phyloP scores from a whole-genome alignment of 2,888 invertebrate genomes.

The Carabus problematicus region DNA sequence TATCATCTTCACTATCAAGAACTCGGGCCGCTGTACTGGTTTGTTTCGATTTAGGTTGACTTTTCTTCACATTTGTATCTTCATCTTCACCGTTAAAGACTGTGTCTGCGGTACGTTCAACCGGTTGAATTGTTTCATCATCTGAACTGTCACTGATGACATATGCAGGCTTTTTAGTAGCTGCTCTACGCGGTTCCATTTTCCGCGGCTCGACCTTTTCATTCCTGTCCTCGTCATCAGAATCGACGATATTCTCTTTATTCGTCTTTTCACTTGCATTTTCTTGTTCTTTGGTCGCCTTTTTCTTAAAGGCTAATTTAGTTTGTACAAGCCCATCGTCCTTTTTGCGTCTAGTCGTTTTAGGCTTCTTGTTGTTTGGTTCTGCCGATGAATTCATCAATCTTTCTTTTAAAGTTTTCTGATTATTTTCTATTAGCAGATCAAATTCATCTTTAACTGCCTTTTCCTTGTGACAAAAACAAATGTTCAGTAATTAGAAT shows the following conservation, averaged over 20 bases:
- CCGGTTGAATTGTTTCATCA: too few relatives aligned
- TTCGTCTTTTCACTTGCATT: not conserved
- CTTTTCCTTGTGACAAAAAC: not conserved
- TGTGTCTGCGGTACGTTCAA: too few relatives aligned
- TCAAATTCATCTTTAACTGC: constrained; percentile 15
- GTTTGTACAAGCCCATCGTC: constrained; percentile 10
- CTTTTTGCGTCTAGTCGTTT: not conserved
- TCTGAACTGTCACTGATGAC: constrained; percentile 47
- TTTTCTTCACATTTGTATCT: not conserved
- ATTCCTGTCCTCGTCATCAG: constrained; percentile 9
- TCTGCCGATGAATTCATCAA: not conserved
- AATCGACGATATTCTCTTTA: constrained; percentile 51
- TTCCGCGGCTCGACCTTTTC: constrained; percentile 49
- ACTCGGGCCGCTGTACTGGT: too few relatives aligned
- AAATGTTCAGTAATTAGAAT: not conserved
- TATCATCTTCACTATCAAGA: constrained; percentile 27
- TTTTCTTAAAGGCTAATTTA: constrained; percentile 4
- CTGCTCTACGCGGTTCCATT: constrained; percentile 60
- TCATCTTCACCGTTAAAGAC: constrained; percentile 48
- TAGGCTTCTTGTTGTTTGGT: not conserved
- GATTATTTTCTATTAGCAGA: not conserved
- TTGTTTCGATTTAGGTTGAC: too few relatives aligned
- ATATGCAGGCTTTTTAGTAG: constrained; percentile 52
- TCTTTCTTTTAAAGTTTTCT: constrained; percentile 10
- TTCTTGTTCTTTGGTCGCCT: not conserved